Evolutionary conservation across 2,113 vertebrate genomes (phyloP).

Genomic region (Mesitornis unicolor): DNA sequence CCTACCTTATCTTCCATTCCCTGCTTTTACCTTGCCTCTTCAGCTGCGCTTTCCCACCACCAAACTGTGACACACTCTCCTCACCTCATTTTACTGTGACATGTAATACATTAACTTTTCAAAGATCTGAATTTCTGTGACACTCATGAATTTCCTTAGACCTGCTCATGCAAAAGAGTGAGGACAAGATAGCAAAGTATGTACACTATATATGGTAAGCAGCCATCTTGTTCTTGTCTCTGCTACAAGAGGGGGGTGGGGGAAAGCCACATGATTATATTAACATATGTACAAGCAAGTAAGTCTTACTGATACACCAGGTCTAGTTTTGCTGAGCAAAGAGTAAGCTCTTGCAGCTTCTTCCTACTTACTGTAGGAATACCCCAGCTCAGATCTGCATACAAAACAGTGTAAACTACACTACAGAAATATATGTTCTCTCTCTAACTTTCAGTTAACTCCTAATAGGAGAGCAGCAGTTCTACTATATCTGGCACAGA

Average conservation of each 20-base stretch:
- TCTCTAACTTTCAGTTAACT: no score
- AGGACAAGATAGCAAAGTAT: background rate
- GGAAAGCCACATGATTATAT: background rate
- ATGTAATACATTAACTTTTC: background rate
- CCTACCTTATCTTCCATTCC: background rate
- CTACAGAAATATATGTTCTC: background rate
- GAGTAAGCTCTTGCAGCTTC: background rate
- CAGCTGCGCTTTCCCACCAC: background rate
- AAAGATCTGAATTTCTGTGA: background rate
- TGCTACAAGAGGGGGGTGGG: background rate
- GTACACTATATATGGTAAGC: background rate
- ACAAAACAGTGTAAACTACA: background rate
- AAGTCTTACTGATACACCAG: accelerated
- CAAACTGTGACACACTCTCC: background rate
- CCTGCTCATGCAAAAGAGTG: background rate
- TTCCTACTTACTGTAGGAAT: background rate
- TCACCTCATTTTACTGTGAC: background rate
- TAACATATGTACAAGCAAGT: background rate
- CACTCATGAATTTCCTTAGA: background rate
- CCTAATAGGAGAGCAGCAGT: background rate
- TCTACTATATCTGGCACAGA: no score
- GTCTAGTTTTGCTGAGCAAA: background rate
- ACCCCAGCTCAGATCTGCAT: background rate
- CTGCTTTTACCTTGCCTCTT: background rate
- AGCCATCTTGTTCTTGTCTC: background rate